Evolutionary conservation across 2,888 invertebrate species (phyloP).

Genomic region (Lumbricus terrestris): DNA sequence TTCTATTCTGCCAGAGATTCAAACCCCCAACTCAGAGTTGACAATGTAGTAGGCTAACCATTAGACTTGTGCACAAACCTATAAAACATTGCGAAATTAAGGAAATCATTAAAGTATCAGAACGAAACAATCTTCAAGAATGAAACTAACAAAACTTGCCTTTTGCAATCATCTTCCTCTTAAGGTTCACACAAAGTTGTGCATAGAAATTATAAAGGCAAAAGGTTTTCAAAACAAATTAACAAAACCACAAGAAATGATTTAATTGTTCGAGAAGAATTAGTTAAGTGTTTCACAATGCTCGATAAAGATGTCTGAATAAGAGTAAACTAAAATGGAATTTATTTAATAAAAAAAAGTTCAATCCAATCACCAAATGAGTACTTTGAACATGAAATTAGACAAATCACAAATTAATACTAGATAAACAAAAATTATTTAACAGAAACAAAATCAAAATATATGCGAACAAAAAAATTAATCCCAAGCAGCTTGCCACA

Average conservation of each 20-base stretch:
- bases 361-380: background rate
- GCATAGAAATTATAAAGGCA: background rate
- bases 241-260: background rate
- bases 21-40: background rate
- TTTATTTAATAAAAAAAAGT: background rate
- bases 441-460: background rate
- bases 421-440: background rate
- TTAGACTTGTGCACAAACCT: background rate
- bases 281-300: too few relatives aligned
- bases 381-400: background rate
- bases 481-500: background rate
- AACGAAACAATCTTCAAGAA: background rate
- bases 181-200: background rate
- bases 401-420: background rate
- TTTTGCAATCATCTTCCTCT: background rate
- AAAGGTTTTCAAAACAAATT: background rate
- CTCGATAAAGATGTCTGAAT: too few relatives aligned
- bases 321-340: background rate
- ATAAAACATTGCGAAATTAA: background rate
- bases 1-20: background rate
- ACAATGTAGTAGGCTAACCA: background rate
- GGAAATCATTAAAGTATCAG: background rate
- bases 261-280: background rate
- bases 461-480: background rate
- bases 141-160: background rate